These are phyloP conservation scores for Eurosta solidaginis DNA, from an alignment of 1,140 invertebrate genomes.

Conservation along the genomic window DNA sequence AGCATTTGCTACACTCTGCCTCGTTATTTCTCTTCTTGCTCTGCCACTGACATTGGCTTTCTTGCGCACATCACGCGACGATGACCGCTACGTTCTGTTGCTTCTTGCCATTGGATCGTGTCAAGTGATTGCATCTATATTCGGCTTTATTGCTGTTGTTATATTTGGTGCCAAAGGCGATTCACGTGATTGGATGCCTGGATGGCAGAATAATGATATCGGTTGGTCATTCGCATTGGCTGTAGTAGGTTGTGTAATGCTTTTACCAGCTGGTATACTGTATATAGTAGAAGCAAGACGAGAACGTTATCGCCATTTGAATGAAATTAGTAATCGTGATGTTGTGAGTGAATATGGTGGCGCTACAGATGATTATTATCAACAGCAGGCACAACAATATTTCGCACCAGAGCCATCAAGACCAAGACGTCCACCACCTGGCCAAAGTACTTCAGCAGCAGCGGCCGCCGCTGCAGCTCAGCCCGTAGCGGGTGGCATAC, in stretches of 20 bases:
- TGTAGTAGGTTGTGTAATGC: slow-evolving; percentile 74
- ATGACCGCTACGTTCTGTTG: slow-evolving; percentile 76
- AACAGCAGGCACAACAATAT: slow-evolving; percentile 44
- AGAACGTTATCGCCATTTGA: slow-evolving; percentile 71
- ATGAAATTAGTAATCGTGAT: slow-evolving; percentile 68
- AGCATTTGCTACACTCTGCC: slow-evolving; percentile 86
- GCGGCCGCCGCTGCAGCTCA: slow-evolving; percentile 22
- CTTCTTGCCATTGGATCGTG: slow-evolving; percentile 74
- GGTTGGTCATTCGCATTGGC: slow-evolving; percentile 92
- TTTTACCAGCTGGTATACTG: slow-evolving; percentile 75
- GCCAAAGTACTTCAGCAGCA: slow-evolving; percentile 40
- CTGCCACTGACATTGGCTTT: slow-evolving; percentile 74
- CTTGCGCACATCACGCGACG: slow-evolving; percentile 75
- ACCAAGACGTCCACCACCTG: slow-evolving; percentile 50
- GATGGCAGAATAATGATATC: slow-evolving; percentile 94
- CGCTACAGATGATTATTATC: slow-evolving; percentile 59
- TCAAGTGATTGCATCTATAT: slow-evolving; percentile 73
- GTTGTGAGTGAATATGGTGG: slow-evolving; percentile 65
- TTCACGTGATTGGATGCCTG: slow-evolving; percentile 93
- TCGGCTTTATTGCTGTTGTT: slow-evolving; percentile 69
- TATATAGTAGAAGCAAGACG: slow-evolving; percentile 82
- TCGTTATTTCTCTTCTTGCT: slow-evolving; percentile 77
- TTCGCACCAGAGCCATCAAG: slow-evolving; percentile 51
- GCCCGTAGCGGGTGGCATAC: slow-evolving; percentile 42
- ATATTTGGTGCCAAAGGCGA: slow-evolving; percentile 87